These are phyloP conservation scores for Chiloscyllium punctatum DNA, from an alignment of 2,797 vertebrate genomes.

Conservation along the genomic window DNA sequence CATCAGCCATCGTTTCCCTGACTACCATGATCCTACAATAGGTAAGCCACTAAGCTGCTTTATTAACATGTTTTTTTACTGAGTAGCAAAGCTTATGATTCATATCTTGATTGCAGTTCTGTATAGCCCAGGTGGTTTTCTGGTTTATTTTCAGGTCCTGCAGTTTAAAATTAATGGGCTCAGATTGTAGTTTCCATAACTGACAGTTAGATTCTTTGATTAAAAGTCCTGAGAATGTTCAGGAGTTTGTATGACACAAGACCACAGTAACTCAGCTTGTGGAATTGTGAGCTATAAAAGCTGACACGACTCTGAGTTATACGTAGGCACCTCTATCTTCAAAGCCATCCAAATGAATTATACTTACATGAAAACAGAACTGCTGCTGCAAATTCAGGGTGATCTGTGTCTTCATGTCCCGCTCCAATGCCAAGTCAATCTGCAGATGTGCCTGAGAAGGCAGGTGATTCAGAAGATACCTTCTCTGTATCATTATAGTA, in stretches of 20 bases:
- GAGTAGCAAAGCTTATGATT: conserved; percentile 9
- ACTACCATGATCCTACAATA: conserved; percentile 62
- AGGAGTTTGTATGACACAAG: conserved; percentile 1
- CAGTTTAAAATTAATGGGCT: conserved; percentile 10
- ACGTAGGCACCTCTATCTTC: not conserved
- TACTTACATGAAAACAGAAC: not conserved
- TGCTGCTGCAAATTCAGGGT: not conserved
- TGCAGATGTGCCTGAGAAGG: not conserved
- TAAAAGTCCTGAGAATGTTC: not conserved
- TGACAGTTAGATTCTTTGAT: not conserved
- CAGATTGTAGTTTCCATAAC: not conserved
- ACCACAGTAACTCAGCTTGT: not conserved
- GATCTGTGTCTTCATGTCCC: not conserved
- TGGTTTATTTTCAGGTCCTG: conserved; percentile 7
- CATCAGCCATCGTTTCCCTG: conserved; percentile 60
- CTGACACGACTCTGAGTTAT: not conserved
- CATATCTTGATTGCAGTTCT: conserved; percentile 28
- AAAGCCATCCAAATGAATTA: not conserved
- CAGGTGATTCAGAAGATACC: not conserved
- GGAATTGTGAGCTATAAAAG: not conserved
- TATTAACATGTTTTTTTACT: not conserved
- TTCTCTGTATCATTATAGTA: not conserved
- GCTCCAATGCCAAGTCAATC: not conserved
- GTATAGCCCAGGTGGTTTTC: not conserved
- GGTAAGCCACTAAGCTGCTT: conserved; percentile 48